Base-by-base conservation (phyloP, 1,140 invertebrate species). In the Lutraria rhynchaena region DNA sequence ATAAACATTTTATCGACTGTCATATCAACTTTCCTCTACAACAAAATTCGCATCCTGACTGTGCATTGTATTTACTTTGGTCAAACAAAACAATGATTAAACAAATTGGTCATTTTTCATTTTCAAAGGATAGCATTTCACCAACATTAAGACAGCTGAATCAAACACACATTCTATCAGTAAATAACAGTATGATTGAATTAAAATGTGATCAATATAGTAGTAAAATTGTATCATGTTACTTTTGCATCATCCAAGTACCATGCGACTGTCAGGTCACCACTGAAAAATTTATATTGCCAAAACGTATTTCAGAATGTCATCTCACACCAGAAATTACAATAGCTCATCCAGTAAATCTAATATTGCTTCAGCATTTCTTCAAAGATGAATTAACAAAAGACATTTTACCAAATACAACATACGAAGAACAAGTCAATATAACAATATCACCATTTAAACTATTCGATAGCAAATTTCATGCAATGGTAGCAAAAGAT, bases 181-280 rank as follows among this genome's bases (percentile, higher is more conserved):
- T 55, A 55, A 55, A 55, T n/a, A 55, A 7, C n/a, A n/a, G 17
- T n/a, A 55, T n/a, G 5, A 55, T 55, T 55, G 17, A 22, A 55
- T 24, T 55, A 11, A 55, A 55, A 11, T 55, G 51, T 55, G 51
- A 55, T 11, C 19, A 11, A n/a, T 11, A 17, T n/a, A 55, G 4
- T n/a, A 4, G 24, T n/a, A 55, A 17, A 7, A 55, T 55, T 22
- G 24, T 5, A 22, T 55, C 51, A 11, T 55, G 51, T 55, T 24
- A 55, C 19, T 55, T 55, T 24, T 55, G 51, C 51, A 55, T 55
- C n/a, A n/a, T 55, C 19, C 7, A 55, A 55, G 24, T 55, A 55
- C 51, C n/a, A 55, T 55, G 51, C 24, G 51, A 5, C n/a, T 55
- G 51, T 22, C 5, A 17, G 24, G 51, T 55, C 19, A 24, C 19